These are phyloP conservation scores for Plotosus lineatus DNA, from an alignment of 2,113 vertebrate genomes.

Conservation along the genomic window DNA sequence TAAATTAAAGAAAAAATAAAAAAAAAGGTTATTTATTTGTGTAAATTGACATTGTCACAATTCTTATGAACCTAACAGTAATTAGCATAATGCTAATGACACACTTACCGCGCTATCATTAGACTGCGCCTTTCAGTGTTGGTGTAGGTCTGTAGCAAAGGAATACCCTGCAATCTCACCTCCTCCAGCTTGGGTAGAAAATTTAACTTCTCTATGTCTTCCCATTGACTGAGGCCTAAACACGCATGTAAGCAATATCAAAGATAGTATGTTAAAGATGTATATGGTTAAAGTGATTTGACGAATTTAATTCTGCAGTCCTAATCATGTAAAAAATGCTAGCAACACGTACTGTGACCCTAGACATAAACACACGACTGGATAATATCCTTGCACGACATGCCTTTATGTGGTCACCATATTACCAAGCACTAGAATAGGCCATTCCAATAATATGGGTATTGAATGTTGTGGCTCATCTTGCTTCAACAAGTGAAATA, in stretches of 20 bases:
- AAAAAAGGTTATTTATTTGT: no score
- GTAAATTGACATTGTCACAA: no score
- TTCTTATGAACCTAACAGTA: no score
- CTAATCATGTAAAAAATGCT: not conserved
- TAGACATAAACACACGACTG: no score
- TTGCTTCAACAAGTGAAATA: no score
- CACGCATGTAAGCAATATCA: not conserved
- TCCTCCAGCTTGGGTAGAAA: slow-evolving; percentile 93
- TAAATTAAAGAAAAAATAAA: no score
- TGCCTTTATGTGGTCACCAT: no score
- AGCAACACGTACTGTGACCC: not conserved
- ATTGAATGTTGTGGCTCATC: no score
- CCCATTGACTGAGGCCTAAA: slow-evolving; percentile 90
- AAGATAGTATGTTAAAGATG: not conserved
- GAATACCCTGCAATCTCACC: slow-evolving; percentile 90
- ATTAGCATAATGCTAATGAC: not conserved
- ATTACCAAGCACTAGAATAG: no score
- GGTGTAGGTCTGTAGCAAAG: slow-evolving; percentile 89
- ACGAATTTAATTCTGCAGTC: not conserved
- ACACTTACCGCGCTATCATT: slow-evolving; percentile 83
- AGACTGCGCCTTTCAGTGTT: slow-evolving; percentile 90
- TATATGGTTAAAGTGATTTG: not conserved
- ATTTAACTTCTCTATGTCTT: slow-evolving; percentile 95
- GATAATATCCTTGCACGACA: no score
- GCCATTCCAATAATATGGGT: no score